Evolutionary conservation across 1,140 invertebrate species (phyloP).

Genomic region (Linepithema humile): DNA sequence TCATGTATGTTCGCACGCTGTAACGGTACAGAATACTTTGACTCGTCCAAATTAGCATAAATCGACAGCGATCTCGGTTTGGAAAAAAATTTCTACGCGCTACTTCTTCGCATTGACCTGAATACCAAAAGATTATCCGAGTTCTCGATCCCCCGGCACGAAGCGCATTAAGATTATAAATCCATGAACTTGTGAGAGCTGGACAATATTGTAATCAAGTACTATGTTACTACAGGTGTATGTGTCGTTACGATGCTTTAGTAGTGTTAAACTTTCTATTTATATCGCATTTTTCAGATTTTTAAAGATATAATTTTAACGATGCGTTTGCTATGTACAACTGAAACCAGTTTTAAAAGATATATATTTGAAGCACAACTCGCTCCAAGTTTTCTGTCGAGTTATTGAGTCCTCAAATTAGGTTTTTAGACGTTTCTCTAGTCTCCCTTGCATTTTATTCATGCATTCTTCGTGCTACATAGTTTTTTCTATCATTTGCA

Average conservation of each 20-base stretch:
- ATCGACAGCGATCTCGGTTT: constrained; percentile 62
- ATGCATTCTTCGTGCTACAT: background rate
- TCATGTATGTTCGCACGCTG: constrained; percentile 49
- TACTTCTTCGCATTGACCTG: constrained; percentile 67
- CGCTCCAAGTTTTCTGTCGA: background rate
- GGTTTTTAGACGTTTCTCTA: background rate
- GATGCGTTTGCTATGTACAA: background rate
- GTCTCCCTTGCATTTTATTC: background rate
- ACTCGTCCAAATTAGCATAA: constrained; percentile 82
- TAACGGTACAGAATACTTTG: constrained; percentile 80
- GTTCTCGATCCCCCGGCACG: constrained; percentile 5
- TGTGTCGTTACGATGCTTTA: background rate
- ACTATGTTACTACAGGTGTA: too few species aligned
- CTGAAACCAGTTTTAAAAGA: background rate
- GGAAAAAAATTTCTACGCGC: constrained; percentile 74
- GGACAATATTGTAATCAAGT: background rate
- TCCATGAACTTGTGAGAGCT: background rate
- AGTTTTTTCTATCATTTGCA: background rate
- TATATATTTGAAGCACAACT: background rate
- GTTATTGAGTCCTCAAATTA: background rate
- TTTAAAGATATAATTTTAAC: background rate
- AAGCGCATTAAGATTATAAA: constrained; percentile 22
- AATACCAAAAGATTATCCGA: constrained; percentile 45
- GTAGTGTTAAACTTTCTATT: background rate
- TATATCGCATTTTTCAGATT: background rate